Evolutionary conservation across 64 coral and sea anemone genomes (phyloP).

Genomic region (Orbicella faveolata): DNA sequence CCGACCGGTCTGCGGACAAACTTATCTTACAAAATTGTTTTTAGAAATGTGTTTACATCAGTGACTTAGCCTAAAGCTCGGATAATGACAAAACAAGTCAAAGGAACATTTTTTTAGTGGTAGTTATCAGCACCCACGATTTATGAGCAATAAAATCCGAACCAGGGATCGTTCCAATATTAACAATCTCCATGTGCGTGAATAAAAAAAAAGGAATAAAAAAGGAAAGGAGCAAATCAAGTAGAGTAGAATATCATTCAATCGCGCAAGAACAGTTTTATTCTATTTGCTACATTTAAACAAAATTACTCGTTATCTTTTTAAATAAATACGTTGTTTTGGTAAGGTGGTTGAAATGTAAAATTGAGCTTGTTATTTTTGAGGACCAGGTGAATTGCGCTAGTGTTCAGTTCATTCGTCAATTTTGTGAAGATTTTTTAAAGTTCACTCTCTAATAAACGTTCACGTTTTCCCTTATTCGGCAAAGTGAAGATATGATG

Average conservation of each 20-base stretch:
- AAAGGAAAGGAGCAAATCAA: no score
- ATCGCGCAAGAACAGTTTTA: background rate
- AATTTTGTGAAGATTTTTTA: no score
- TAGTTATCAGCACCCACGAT: no score
- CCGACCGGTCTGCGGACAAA: no score
- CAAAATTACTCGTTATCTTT: background rate
- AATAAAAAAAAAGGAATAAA: background rate
- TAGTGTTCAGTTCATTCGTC: no score
- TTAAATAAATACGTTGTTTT: background rate
- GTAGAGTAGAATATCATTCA: background rate
- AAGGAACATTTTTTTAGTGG: no score
- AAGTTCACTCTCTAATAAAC: background rate
- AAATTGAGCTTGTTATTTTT: background rate
- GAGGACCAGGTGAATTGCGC: background rate
- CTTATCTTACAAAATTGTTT: no score
- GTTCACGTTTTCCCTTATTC: background rate
- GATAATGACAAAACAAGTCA: no score
- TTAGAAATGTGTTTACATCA: no score
- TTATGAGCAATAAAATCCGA: no score
- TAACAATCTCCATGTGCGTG: background rate
- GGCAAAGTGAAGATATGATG: background rate
- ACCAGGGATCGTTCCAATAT: background rate
- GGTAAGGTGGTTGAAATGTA: background rate
- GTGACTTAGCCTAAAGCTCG: no score
- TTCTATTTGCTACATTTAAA: background rate